A percentile compares a stretch with the other conserved stretches of the same genome.
Evolutionary conservation across 2,888 invertebrate species (phyloP).

Genomic region (Noctua fimbriata): DNA sequence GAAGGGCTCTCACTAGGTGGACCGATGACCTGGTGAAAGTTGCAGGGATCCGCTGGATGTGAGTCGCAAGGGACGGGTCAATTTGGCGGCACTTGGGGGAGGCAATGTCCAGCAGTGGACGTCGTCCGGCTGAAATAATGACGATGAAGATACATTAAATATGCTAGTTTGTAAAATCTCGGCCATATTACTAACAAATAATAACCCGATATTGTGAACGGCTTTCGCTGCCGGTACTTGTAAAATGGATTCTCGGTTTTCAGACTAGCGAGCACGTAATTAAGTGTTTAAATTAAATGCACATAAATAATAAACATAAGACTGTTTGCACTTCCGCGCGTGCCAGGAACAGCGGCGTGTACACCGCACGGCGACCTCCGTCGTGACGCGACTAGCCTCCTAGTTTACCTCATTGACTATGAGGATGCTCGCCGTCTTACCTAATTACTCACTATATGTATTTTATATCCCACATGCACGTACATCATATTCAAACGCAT

Average conservation of each 20-base stretch:
- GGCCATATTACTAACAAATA: neutral
- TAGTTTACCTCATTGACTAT: neutral
- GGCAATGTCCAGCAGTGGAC: no score
- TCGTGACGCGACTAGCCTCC: no score
- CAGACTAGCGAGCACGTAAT: neutral
- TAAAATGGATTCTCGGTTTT: neutral
- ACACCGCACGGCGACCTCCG: neutral
- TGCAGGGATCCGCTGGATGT: no score
- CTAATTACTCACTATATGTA: neutral
- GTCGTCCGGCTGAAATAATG: no score
- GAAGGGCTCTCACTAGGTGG: no score
- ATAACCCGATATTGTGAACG: neutral
- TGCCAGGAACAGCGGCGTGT: neutral
- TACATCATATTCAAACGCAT: slow-evolving; percentile 4
- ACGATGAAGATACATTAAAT: neutral
- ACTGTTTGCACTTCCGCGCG: slow-evolving; percentile 10
- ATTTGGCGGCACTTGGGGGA: no score
- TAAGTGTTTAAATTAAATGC: slow-evolving; percentile 5
- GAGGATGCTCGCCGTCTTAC: neutral
- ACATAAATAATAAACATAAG: neutral
- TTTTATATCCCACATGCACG: no score
- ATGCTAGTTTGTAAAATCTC: neutral
- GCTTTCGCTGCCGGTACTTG: neutral
- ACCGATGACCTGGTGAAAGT: no score
- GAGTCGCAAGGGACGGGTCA: no score